phyloP scores from a whole-genome alignment of 2,797 vertebrate species.

The Onychomys torridus region DNA sequence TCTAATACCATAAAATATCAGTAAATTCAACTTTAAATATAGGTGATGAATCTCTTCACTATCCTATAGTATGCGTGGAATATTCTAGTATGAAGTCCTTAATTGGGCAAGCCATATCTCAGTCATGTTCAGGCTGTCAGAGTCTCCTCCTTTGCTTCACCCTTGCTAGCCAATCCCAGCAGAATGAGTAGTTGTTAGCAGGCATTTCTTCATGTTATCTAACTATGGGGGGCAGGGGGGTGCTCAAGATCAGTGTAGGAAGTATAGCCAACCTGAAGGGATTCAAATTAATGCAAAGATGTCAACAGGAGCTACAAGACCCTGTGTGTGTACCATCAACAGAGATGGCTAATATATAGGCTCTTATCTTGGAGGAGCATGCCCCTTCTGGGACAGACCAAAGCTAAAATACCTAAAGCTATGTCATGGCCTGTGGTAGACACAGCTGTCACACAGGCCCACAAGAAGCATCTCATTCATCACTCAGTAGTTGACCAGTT shows the following conservation, averaged over 20 bases:
- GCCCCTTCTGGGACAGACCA: not conserved
- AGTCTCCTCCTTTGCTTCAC: not conserved
- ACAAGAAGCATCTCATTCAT: not conserved
- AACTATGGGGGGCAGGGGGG: not conserved
- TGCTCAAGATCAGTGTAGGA: not conserved
- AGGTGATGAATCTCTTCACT: conserved; percentile 87
- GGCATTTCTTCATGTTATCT: conserved; percentile 33
- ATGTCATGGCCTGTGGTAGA: not conserved
- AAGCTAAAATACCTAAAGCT: not conserved
- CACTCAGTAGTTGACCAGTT: not conserved
- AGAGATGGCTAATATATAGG: not conserved
- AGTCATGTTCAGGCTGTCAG: not conserved
- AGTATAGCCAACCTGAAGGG: conserved; percentile 38
- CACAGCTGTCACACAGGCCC: not conserved
- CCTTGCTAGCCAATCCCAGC: conserved; percentile 50
- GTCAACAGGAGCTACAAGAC: not conserved
- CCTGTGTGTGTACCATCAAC: not conserved
- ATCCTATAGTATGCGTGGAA: conserved; percentile 80
- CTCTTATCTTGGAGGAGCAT: not conserved
- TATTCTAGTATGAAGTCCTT: conserved; percentile 74
- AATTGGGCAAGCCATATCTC: conserved; percentile 62
- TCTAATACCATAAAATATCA: conserved; percentile 92
- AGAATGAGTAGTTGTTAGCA: not conserved
- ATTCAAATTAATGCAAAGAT: conserved; percentile 28
- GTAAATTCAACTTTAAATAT: conserved; percentile 92